Evolutionary conservation across 1,140 invertebrate species (phyloP).

Genomic region (Rhyzopertha dominica): DNA sequence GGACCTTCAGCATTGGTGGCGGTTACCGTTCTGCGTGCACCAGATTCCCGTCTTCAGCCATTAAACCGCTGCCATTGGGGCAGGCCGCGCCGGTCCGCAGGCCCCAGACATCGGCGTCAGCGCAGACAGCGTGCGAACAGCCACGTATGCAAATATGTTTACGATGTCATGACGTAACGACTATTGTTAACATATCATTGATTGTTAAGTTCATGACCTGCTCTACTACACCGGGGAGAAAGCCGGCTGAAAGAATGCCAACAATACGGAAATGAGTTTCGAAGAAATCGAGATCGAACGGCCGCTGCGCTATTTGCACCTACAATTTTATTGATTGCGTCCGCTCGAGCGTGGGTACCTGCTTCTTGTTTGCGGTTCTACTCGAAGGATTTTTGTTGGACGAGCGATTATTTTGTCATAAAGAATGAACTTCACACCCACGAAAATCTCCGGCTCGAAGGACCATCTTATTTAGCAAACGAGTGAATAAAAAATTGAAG

Average conservation of each 20-base stretch:
- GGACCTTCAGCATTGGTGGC: neutral
- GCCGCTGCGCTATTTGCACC: slow-evolving; percentile 7
- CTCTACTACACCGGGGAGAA: slow-evolving; percentile 32
- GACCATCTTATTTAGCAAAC: no score
- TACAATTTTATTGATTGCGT: slow-evolving; percentile 15
- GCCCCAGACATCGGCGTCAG: slow-evolving; percentile 2
- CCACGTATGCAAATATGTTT: slow-evolving; percentile 43
- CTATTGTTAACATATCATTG: slow-evolving; percentile 45
- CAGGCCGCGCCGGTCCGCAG: slow-evolving; percentile 23
- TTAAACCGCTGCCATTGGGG: slow-evolving; percentile 31
- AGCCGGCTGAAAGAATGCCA: slow-evolving; percentile 20
- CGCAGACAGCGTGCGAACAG: slow-evolving; percentile 13
- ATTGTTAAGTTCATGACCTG: slow-evolving; percentile 45
- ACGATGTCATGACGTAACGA: slow-evolving; percentile 42
- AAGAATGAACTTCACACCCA: no score
- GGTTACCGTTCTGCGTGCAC: neutral
- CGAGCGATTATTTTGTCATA: no score
- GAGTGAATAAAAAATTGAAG: no score
- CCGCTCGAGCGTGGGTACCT: no score
- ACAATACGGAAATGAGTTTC: slow-evolving; percentile 12
- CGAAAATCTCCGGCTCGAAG: no score
- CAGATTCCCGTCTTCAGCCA: slow-evolving; percentile 21
- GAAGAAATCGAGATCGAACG: slow-evolving; percentile 11
- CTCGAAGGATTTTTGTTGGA: no score
- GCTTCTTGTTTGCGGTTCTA: no score